Evolutionary conservation across 2,797 vertebrate species (phyloP).

Genomic region (Synanceia verrucosa): DNA sequence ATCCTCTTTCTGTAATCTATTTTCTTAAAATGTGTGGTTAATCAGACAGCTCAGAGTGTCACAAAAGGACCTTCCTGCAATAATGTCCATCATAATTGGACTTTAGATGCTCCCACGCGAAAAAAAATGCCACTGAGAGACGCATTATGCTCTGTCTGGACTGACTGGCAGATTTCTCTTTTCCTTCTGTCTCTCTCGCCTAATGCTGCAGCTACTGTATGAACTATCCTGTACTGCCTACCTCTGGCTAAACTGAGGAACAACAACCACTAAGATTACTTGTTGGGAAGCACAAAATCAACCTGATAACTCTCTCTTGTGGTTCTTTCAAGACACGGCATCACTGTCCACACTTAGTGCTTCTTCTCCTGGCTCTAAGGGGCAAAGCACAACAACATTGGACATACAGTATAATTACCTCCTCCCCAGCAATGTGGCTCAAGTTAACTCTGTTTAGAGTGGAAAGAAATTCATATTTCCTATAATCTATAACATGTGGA

Average conservation of each 20-base stretch:
- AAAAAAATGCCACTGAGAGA: not conserved
- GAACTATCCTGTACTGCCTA: conserved; percentile 26
- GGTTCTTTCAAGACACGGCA: not conserved
- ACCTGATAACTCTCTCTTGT: conserved; percentile 31
- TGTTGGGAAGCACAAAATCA: not conserved
- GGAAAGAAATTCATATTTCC: not conserved
- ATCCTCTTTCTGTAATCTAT: conserved; percentile 11
- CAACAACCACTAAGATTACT: not conserved
- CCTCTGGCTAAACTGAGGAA: conserved; percentile 31
- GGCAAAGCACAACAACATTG: not conserved
- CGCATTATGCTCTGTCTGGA: not conserved
- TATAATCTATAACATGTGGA: too few species aligned
- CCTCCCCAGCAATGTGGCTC: not conserved
- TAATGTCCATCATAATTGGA: not conserved
- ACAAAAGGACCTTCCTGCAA: not conserved
- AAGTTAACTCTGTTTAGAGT: not conserved
- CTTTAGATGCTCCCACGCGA: not conserved
- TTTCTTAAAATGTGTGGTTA: not conserved
- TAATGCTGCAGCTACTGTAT: not conserved
- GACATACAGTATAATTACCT: not conserved
- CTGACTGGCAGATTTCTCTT: not conserved
- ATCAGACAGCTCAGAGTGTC: not conserved
- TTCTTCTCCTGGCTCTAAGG: not conserved
- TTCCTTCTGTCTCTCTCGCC: conserved; percentile 18
- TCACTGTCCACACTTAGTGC: not conserved